These are phyloP conservation scores for Andrena chrysosceles DNA, from an alignment of 2,888 invertebrate species.

Conservation along the genomic window DNA sequence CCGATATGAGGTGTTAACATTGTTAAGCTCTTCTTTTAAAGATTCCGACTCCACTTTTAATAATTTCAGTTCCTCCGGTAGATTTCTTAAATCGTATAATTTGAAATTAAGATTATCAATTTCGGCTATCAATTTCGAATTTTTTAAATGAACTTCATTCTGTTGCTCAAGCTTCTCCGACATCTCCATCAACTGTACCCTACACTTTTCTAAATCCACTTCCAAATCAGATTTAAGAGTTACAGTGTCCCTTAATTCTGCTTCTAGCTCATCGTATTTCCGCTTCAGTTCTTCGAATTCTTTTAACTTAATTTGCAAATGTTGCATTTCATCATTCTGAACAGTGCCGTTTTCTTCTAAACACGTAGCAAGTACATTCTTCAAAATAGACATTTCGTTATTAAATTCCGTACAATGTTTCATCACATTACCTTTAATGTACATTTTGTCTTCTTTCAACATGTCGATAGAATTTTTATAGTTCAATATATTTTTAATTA, in stretches of 20 bases:
- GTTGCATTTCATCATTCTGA: conserved; percentile 25
- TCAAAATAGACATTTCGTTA: conserved; percentile 56
- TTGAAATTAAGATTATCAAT: conserved; percentile 75
- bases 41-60: conserved; percentile 43
- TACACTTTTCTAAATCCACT: conserved; percentile 53
- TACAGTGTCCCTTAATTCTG: conserved; percentile 41
- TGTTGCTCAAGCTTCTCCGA: conserved; percentile 55
- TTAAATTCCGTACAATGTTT: conserved; percentile 55
- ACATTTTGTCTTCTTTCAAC: conserved; percentile 70
- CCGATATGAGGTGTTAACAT: conserved; percentile 33
- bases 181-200: conserved; percentile 57
- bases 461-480: conserved; percentile 65
- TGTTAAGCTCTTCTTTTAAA: conserved; percentile 46
- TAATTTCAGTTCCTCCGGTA: conserved; percentile 44
- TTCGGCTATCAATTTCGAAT: conserved; percentile 74
- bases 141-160: conserved; percentile 66
- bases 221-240: conserved; percentile 46
- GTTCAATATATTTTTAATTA: conserved; percentile 69
- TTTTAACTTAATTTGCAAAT: conserved; percentile 34
- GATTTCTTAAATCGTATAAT: conserved; percentile 68
- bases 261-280: conserved; percentile 40
- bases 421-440: conserved; percentile 64
- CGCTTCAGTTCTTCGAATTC: conserved; percentile 44
- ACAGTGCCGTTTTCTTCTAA: conserved; percentile 38
- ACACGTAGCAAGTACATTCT: conserved; percentile 42